phyloP scores from a whole-genome alignment of 2,113 vertebrate species.

The Odocoileus virginianus region DNA sequence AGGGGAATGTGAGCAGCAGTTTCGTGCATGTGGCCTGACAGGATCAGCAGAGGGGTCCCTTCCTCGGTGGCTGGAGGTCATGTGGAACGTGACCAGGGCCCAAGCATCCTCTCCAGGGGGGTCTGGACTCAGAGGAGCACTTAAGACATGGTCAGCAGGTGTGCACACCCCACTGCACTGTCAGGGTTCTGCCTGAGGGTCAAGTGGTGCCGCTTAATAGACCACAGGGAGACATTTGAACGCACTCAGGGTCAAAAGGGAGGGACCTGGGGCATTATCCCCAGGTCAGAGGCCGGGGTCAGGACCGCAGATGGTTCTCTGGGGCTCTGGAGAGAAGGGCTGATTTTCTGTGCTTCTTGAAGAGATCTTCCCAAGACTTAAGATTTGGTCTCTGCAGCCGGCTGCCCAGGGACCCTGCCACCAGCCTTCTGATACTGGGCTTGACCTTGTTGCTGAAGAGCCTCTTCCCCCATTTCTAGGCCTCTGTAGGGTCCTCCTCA shows the following conservation, averaged over 20 bases:
- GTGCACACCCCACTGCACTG: not conserved
- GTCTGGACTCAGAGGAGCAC: not conserved
- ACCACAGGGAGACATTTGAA: not conserved
- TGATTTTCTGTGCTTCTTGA: not conserved
- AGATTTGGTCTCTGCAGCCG: not conserved
- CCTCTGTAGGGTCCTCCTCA: not conserved
- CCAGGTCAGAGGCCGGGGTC: not conserved
- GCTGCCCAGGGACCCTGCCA: not conserved
- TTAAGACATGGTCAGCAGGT: not conserved
- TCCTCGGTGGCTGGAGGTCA: not conserved
- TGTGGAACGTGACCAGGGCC: accelerated
- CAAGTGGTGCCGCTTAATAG: not conserved
- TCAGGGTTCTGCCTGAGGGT: not conserved
- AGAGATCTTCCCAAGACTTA: not conserved
- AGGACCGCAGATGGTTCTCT: not conserved
- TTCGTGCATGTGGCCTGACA: not conserved
- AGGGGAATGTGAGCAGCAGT: not conserved
- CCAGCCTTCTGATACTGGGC: not conserved
- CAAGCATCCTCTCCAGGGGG: not conserved
- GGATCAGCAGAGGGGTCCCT: not conserved
- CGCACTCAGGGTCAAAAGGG: not conserved
- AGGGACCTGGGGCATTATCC: not conserved
- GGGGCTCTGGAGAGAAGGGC: not conserved
- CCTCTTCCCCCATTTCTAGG: not conserved
- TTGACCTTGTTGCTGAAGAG: not conserved